phyloP scores from a whole-genome alignment of 2,113 vertebrate genomes.

The Recurvirostra avosetta region DNA sequence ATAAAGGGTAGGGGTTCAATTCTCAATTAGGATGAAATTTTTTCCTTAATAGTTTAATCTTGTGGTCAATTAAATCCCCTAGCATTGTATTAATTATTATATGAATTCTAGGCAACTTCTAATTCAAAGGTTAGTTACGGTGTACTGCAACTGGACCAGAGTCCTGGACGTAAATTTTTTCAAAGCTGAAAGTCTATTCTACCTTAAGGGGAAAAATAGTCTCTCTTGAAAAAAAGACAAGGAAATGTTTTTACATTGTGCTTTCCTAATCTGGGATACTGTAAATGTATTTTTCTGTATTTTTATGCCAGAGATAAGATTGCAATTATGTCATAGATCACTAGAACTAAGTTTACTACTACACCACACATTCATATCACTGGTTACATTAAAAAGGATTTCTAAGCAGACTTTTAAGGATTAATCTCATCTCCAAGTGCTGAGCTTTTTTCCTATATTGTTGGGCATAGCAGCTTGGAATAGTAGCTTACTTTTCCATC shows the following conservation, averaged over 20 bases:
- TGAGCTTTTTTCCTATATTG: background rate
- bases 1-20: constrained; percentile 55
- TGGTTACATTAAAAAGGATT: background rate
- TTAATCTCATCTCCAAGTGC: background rate
- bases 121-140: constrained; percentile 30
- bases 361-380: background rate
- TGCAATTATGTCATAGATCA: background rate
- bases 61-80: constrained; percentile 45
- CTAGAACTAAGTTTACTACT: background rate
- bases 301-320: background rate
- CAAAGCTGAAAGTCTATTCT: background rate
- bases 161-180: background rate
- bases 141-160: background rate
- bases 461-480: background rate
- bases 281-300: background rate
- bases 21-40: constrained; percentile 39
- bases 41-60: constrained; percentile 48
- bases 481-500: constrained; percentile 34
- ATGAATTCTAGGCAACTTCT: constrained; percentile 8
- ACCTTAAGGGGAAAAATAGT: background rate
- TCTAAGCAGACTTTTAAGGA: background rate
- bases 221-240: background rate
- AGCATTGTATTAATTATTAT: constrained; percentile 44
- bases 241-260: background rate
- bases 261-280: background rate